Conservation (phyloP, 2,113 vertebrate genomes). For the Myotis lucifugus region DNA sequence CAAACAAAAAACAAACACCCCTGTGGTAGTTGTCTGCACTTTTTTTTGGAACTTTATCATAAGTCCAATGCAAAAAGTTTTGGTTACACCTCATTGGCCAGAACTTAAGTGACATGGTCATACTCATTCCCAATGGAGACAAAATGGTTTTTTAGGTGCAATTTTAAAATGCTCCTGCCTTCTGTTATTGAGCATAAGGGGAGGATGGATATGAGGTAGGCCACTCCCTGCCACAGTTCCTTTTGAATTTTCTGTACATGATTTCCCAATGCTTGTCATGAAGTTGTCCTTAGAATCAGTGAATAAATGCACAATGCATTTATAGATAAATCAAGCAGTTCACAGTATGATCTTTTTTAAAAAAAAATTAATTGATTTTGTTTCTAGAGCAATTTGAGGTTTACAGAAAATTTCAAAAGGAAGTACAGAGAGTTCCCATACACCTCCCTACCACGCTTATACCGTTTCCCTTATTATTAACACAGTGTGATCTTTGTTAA, state of each 20-base stretch:
- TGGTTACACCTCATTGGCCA: not conserved
- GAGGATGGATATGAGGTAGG: not conserved
- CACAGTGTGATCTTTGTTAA: not conserved
- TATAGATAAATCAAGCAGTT: conserved; percentile 17
- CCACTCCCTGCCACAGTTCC: not conserved
- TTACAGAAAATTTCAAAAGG: conserved; percentile 24
- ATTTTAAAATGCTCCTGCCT: not conserved
- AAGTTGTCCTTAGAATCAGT: conserved; percentile 20
- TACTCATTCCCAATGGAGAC: not conserved
- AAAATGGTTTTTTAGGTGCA: not conserved
- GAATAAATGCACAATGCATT: conserved; percentile 19
- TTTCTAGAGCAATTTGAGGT: not conserved
- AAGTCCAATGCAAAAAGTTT: not conserved
- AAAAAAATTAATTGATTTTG: not conserved
- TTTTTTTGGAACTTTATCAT: not conserved
- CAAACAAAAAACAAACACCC: not conserved
- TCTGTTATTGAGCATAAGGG: not conserved
- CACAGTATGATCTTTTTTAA: not conserved
- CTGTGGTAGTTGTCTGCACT: not conserved
- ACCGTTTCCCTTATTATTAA: not conserved
- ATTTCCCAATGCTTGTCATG: not conserved
- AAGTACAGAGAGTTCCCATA: not conserved
- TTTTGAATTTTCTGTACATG: not conserved
- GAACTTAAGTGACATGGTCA: not conserved
- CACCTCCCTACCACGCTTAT: not conserved